A percentile compares a stretch with the other conserved stretches of the same genome.
These are phyloP conservation scores for Propithecus perrieri DNA, from an alignment of 2,797 vertebrate species.

Conservation along the genomic window DNA sequence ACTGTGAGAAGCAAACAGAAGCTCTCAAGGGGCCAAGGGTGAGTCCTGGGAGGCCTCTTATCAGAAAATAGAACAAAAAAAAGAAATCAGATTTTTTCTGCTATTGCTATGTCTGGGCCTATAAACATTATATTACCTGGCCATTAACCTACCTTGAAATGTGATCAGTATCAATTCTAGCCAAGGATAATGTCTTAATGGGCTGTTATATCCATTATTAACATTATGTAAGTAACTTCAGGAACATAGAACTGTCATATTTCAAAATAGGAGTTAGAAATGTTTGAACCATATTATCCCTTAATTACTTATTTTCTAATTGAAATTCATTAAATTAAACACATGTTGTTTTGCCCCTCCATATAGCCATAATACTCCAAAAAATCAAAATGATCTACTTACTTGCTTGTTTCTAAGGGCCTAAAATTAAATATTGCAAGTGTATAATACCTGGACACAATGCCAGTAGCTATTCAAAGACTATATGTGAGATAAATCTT, in stretches of 20 bases:
- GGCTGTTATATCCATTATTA: neutral
- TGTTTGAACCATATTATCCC: neutral
- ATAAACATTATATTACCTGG: constrained; percentile 30
- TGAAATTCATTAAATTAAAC: constrained; percentile 39
- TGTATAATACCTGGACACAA: neutral
- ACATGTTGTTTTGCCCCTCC: neutral
- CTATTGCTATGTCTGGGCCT: neutral
- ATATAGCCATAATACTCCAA: neutral
- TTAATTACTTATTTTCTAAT: constrained; percentile 22
- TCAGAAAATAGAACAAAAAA: neutral
- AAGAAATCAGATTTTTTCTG: neutral
- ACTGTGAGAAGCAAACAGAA: neutral
- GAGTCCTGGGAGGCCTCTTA: neutral
- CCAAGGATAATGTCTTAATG: neutral
- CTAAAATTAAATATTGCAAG: constrained; percentile 39
- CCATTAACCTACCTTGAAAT: neutral
- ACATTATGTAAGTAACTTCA: neutral
- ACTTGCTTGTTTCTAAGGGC: neutral
- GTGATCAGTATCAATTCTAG: neutral
- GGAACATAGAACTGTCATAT: neutral
- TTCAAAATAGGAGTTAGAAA: constrained; percentile 27
- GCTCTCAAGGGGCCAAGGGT: neutral
- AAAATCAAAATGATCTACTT: neutral
- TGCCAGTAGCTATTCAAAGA: constrained; percentile 23
- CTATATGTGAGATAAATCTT: constrained; percentile 46